Evolutionary conservation across 2,797 vertebrate species (phyloP), one percentile per base, ranked within the genome.

Genomic region (Danio kyathit): DNA sequence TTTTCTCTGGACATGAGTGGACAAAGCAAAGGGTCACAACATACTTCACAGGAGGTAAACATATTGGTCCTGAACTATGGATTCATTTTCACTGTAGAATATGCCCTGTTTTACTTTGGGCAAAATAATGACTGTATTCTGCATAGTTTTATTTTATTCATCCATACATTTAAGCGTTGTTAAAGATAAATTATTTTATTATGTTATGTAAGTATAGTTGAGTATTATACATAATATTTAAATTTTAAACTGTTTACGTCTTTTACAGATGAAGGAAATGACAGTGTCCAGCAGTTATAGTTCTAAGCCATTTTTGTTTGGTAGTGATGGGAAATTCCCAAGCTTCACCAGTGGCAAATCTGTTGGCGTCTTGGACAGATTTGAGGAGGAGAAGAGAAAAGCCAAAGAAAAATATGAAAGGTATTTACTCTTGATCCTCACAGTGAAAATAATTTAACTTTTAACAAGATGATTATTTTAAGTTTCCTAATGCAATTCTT

Each of bases 31-130:
- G 92, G 84, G 52, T 92, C 89, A 49, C 94, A 95, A 46, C 95
- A 95, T 79, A 95, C 91, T 89, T 96, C 96, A 83, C 93, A 97
- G 87, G 97, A 98, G 48, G 97, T 98, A 90, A 93, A 88, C 82
- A 60, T 19, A 61, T 56, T 59, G 12, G 59, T 5, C 73, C 14
- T 48, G 29, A 48, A 60, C 13, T 7, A 7, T 56, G 13, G 7
- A 5, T 66, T 46, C 11, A 1, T 6, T 67, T 38, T 16, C 9
- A 10, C 52, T 49, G 11, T 66, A 41, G 16, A 54, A 54, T 17
- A 10, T 41, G 7, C 7, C 4, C 40, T 43, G 29, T 43, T 43
- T 43, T 9, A 3, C 17, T 17, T 57, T 29, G 49, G 13, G 7
- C 17, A n/a, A 29, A 52, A 54, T 44, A 13, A 19, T 43, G 9